phyloP scores from a whole-genome alignment of 2,888 invertebrate species.

The Lasioglossum morio region DNA sequence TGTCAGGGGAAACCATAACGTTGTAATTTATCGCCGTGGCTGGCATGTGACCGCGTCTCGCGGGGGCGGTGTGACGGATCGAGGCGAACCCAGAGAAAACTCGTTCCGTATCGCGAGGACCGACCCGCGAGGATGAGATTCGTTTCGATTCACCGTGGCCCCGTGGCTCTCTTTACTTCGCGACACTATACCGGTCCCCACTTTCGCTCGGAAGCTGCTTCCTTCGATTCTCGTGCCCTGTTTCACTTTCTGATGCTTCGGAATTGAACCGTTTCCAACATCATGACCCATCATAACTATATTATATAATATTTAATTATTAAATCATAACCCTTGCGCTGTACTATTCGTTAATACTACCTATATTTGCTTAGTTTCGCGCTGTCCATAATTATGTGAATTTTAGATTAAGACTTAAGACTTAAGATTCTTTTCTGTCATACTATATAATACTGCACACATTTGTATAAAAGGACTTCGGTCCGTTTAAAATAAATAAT shows the following conservation, averaged over 20 bases:
- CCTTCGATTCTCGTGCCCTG: not conserved
- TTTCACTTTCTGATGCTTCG: not conserved
- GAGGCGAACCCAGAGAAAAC: conserved; percentile 73
- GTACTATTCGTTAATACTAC: too few relatives aligned
- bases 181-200: not conserved
- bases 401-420: too few relatives aligned
- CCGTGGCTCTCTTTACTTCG: not conserved
- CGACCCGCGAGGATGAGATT: conserved; percentile 55
- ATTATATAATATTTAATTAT: too few relatives aligned
- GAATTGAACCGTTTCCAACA: too few relatives aligned
- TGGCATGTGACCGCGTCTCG: conserved; percentile 79
- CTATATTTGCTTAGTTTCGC: too few relatives aligned
- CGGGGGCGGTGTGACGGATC: conserved; percentile 83
- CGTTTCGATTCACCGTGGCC: conserved; percentile 46
- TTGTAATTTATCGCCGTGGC: conserved; percentile 83
- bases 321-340: too few relatives aligned
- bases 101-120: conserved; percentile 68
- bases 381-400: too few relatives aligned
- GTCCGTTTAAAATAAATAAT: too few relatives aligned
- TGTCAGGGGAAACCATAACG: conserved; percentile 83
- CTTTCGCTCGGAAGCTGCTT: conserved; percentile 19
- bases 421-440: too few relatives aligned
- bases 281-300: too few relatives aligned
- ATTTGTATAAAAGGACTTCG: too few relatives aligned
- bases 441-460: too few relatives aligned